Evolutionary conservation across 2,113 vertebrate genomes (phyloP).

Genomic region (Condylura cristata): DNA sequence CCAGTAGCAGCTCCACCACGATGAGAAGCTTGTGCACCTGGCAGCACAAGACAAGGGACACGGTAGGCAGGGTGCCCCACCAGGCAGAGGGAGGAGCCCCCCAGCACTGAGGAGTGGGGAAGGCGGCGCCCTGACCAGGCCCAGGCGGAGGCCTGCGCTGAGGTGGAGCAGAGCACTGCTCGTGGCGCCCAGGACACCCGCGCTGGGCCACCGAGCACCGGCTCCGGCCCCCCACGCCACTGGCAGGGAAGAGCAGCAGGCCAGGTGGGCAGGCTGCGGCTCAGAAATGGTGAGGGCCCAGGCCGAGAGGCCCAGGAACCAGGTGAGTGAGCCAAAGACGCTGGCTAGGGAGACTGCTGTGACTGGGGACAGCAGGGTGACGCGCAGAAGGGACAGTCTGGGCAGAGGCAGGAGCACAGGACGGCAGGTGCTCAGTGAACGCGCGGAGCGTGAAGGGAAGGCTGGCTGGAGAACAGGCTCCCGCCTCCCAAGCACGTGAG

Average conservation of each 20-base stretch:
- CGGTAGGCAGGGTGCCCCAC: background rate
- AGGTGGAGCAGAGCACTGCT: background rate
- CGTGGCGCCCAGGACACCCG: background rate
- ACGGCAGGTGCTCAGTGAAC: background rate
- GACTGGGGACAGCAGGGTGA: background rate
- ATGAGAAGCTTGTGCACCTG: constrained; percentile 98
- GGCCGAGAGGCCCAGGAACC: background rate
- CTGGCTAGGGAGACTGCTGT: background rate
- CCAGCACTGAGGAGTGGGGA: background rate
- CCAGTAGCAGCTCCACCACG: constrained; percentile 96
- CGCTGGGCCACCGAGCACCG: background rate
- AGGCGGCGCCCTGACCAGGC: background rate
- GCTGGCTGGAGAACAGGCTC: rapidly evolving
- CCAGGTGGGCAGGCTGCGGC: background rate
- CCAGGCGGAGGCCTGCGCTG: rapidly evolving
- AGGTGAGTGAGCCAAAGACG: no score
- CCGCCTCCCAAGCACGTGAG: background rate
- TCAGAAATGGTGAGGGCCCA: background rate
- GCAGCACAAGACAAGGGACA: rapidly evolving
- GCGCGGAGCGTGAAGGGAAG: background rate
- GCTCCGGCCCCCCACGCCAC: background rate
- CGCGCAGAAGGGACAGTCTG: background rate
- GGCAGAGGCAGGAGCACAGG: background rate
- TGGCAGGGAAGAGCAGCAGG: background rate
- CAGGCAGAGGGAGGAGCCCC: rapidly evolving